Conservation (phyloP, 1,140 invertebrate species). For the Nephotettix cincticeps region DNA sequence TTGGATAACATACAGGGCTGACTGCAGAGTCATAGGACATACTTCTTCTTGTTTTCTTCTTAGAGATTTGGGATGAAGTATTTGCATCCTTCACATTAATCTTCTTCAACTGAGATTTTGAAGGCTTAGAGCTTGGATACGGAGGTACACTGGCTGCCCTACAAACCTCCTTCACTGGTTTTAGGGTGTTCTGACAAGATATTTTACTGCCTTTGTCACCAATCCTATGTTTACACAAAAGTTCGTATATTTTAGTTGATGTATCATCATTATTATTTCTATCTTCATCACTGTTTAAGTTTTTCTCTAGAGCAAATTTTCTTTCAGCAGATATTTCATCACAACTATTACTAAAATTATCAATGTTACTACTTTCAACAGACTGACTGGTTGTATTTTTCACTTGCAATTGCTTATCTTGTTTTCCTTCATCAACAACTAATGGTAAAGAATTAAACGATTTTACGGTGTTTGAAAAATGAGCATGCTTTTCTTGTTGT, state of each 20-base stretch:
- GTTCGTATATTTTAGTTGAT: no score
- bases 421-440: not conserved
- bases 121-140: not conserved
- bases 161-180: conserved; percentile 1
- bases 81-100: not conserved
- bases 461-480: not conserved
- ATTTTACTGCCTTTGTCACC: not conserved
- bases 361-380: no score
- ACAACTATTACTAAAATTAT: no score
- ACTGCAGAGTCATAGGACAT: not conserved
- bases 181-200: not conserved
- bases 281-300: no score
- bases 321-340: no score
- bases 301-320: no score
- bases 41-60: not conserved
- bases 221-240: not conserved
- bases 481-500: not conserved
- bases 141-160: not conserved
- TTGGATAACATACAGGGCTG: not conserved
- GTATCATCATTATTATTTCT: no score
- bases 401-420: no score
- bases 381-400: no score
- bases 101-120: not conserved
- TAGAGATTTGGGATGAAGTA: not conserved
- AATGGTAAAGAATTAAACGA: not conserved